Base-by-base conservation (phyloP, 2,797 vertebrate species). In the Garrulus glandarius region DNA sequence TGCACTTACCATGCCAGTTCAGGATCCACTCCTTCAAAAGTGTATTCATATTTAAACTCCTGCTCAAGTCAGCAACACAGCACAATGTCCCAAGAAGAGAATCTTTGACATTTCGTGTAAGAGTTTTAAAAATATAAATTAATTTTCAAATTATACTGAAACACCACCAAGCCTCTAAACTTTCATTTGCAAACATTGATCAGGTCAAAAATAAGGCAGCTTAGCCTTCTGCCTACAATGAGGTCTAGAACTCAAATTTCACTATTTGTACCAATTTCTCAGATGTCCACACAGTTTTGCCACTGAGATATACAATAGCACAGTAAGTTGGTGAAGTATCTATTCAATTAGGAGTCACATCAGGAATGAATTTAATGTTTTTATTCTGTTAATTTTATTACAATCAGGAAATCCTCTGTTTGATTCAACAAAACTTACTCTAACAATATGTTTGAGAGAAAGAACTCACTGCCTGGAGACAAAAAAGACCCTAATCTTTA, bases 21-120 rank as follows among this genome's bases (percentile, higher is more conserved):
- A 71, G 60, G 53, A 44, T 20, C 44, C 29, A 5, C 29, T 72
- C 27, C 65, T 88, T 77, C 56, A 50, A 32, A 89, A 65, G 23
- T 5, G 5, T 43, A 46, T 50, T 69, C 21, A 50, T 20, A 6
- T n/a, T 75, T 47, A 39, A 76, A 46, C 2, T 70, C 34, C 44
- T 57, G 22, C 39, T 60, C 20, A 71, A 65, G 15, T 69, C 50
- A 90, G 50, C 26, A 27, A 34, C 26, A 21, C 9, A 32, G 16
- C 16, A 75, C 30, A 87, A n/a, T 1, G 1, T 52, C 29, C 44
- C 26, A 20, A 71, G 72, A 59, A 70, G 14, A 55, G 7, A 61
- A 29, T 32, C 27, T 49, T 43, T 79, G 29, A 39, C 16, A 55
- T n/a, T 47, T 81, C 0, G 0, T 44, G 1, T 30, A 46, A 41